These are phyloP conservation scores for Gymnobelideus leadbeateri DNA, from an alignment of 2,113 vertebrate genomes.

Conservation along the genomic window DNA sequence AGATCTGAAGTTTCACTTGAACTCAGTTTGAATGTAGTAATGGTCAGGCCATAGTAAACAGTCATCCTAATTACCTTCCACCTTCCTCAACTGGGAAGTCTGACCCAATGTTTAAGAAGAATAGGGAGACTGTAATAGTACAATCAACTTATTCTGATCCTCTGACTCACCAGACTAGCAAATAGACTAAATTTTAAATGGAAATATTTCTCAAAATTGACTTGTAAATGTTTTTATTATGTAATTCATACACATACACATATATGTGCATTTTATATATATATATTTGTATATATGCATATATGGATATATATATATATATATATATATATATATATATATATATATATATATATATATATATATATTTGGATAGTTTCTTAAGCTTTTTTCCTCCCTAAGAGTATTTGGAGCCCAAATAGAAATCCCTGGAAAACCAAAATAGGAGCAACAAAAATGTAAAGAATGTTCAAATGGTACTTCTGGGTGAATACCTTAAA, in stretches of 20 bases:
- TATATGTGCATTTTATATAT: neutral
- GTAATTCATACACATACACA: constrained; percentile 25
- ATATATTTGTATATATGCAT: no score
- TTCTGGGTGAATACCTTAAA: neutral
- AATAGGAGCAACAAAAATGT: neutral
- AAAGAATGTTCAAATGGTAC: neutral
- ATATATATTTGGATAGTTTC: neutral
- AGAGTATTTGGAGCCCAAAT: constrained; percentile 14
- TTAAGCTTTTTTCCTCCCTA: neutral
- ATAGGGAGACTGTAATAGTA: neutral
- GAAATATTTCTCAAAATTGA: constrained; percentile 31
- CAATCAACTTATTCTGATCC: constrained; percentile 13
- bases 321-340: no score
- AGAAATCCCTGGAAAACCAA: constrained; percentile 14
- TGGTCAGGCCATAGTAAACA: constrained; percentile 56
- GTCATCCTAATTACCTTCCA: constrained; percentile 34
- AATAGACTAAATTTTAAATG: constrained; percentile 42
- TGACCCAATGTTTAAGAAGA: neutral
- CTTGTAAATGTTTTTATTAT: constrained; percentile 22
- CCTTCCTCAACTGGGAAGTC: constrained; percentile 34
- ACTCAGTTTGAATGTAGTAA: constrained; percentile 67
- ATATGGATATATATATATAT: no score
- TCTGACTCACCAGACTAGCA: constrained; percentile 27
- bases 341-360: no score
- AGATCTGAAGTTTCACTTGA: constrained; percentile 72